Evolutionary conservation across 2,113 vertebrate species (phyloP), one percentile per base, ranked within the genome.

Genomic region (Ptychochromis oligacanthus): DNA sequence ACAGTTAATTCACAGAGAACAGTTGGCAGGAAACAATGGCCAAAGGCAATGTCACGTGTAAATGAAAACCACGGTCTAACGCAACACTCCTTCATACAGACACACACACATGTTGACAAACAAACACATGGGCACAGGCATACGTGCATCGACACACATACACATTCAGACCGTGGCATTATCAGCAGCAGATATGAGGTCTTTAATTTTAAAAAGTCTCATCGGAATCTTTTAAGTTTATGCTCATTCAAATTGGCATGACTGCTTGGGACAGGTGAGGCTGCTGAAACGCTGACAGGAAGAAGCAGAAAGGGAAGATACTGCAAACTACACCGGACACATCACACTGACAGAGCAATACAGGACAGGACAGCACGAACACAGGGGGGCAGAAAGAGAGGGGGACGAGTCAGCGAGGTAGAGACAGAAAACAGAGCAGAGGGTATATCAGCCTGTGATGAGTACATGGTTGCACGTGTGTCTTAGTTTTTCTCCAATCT

Each of bases 371-470:
- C 88, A 62, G 90, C 87, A 91, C 91, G 60, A 79, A 93, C 70
- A 75, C 85, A 28, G 60, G 77, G 74, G 56, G 88, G 54, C n/a
- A 18, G 65, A 75, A 59, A 81, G 78, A 72, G 81, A 61, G 70
- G 62, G 65, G 62, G 65, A 84, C 64, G 75, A 80, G 72, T 72
- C 74, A 75, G 88, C 81, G 93, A 93, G 91, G 92, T 93, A 93
- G 93, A 89, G 87, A 89, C 70, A 85, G 84, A 92, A 90, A 93
- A 90, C 85, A 85, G 88, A 92, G 88, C 78, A 81, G 82, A 65
- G 81, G 70, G 72, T 24, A 46, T 65, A 60, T 88, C 75, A 80
- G 88, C 67, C 20, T 85, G 79, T 80, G 80, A 85, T 80, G 72
- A 81, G 52, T 81, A 67, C 38, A 55, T 76, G 61, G 58, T 40